These are phyloP conservation scores for Melitaea cinxia DNA, from an alignment of 1,140 invertebrate species.

Conservation along the genomic window DNA sequence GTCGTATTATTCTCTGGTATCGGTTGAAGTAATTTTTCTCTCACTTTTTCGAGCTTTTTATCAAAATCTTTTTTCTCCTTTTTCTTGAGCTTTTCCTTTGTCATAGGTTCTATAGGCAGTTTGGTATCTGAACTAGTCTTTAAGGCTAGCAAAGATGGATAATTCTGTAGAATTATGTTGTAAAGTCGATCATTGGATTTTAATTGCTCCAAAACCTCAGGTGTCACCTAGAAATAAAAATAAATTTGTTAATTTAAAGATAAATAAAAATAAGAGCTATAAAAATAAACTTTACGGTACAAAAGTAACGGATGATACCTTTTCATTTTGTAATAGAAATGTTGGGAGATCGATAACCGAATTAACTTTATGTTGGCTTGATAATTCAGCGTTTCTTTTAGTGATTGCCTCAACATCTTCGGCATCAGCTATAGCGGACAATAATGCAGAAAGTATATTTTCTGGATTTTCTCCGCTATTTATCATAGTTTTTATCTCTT, in stretches of 20 bases:
- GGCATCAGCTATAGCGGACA: conserved; percentile 82
- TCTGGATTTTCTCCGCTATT: conserved; percentile 87
- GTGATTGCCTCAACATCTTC: conserved; percentile 76
- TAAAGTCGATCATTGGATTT: conserved; percentile 85
- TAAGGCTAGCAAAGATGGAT: conserved; percentile 85
- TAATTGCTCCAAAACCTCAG: conserved; percentile 86
- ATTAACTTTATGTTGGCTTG: conserved; percentile 74
- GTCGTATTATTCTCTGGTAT: conserved; percentile 72
- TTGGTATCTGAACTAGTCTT: conserved; percentile 86
- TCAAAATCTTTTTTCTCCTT: conserved; percentile 76
- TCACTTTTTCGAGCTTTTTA: conserved; percentile 63
- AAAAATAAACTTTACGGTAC: not conserved
- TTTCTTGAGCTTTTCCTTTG: conserved; percentile 82
- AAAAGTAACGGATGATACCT: conserved; percentile 71
- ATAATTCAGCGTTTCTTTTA: conserved; percentile 70
- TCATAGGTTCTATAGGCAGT: conserved; percentile 80
- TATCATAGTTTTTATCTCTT: conserved; percentile 86
- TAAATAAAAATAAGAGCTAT: not conserved
- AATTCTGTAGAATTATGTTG: conserved; percentile 87
- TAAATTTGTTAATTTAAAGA: conserved; percentile 18
- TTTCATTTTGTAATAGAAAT: conserved; percentile 88
- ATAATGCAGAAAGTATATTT: conserved; percentile 85
- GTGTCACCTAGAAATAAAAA: conserved; percentile 82
- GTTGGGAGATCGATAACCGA: conserved; percentile 91
- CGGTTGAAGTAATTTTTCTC: conserved; percentile 65